phyloP scores from a whole-genome alignment of 2,888 invertebrate species.

The Nebria salina region DNA sequence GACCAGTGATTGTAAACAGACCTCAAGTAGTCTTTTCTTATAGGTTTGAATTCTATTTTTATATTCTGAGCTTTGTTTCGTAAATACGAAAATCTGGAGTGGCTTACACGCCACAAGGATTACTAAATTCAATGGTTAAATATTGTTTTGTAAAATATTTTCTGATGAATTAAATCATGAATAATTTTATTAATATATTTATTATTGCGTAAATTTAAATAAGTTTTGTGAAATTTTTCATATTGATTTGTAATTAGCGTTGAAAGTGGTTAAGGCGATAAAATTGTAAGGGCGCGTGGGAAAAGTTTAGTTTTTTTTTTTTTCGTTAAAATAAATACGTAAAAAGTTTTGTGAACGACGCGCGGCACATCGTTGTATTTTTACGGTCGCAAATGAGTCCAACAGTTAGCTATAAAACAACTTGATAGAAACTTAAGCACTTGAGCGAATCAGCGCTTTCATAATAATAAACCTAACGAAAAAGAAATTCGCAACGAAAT shows the following conservation, averaged over 20 bases:
- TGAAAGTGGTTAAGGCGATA: constrained; percentile 2
- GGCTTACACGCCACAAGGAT: not conserved
- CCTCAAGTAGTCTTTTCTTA: not conserved
- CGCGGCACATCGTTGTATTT: not conserved
- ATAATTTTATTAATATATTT: no score
- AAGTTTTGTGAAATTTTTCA: no score
- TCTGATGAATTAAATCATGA: no score
- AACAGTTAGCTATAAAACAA: constrained; percentile 33
- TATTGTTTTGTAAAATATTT: no score
- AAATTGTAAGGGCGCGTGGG: constrained; percentile 9
- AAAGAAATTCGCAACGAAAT: constrained; percentile 31
- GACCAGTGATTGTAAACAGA: not conserved
- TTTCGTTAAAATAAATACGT: constrained; percentile 25
- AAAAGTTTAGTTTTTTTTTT: constrained; percentile 23
- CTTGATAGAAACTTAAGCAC: constrained; percentile 6
- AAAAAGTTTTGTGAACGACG: not conserved
- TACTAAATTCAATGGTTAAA: no score
- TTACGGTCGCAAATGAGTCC: constrained; percentile 33
- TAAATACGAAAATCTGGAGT: not conserved
- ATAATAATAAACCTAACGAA: constrained; percentile 12
- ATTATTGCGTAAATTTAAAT: no score
- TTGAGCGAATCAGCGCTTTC: constrained; percentile 27
- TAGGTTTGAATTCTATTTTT: not conserved
- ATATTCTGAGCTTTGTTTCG: not conserved
- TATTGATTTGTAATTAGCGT: no score